Evolutionary conservation across 2,797 vertebrate species (phyloP).

Genomic region (Cheracebus regulus): DNA sequence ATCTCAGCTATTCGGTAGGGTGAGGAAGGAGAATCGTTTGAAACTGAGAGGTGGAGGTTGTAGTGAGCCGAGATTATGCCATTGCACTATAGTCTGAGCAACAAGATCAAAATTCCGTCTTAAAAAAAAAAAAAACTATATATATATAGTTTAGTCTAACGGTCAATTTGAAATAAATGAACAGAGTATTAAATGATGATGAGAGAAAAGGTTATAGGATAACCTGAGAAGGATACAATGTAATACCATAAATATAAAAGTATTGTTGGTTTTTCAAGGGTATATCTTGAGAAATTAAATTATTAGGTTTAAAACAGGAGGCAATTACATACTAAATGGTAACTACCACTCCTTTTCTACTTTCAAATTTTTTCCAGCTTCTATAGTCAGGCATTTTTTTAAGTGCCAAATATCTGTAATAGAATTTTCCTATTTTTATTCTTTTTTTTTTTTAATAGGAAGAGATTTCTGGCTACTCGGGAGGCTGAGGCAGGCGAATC

Average conservation of each 20-base stretch:
- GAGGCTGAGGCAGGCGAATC: neutral
- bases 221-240: neutral
- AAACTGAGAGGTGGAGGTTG: no score
- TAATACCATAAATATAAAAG: neutral
- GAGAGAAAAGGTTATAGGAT: neutral
- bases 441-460: neutral
- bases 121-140: neutral
- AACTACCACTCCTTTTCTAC: constrained; percentile 2
- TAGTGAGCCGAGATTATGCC: no score
- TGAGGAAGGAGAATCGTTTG: no score
- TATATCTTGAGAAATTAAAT: neutral
- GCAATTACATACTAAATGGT: neutral
- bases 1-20: no score
- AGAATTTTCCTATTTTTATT: neutral
- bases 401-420: neutral
- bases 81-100: no score
- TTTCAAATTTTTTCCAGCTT: neutral
- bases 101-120: no score
- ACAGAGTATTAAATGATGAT: neutral
- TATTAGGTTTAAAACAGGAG: neutral
- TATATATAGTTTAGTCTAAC: neutral
- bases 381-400: neutral
- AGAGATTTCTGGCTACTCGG: neutral
- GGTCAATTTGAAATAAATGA: neutral
- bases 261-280: neutral